These are phyloP conservation scores for Xanthia togata DNA, from an alignment of 2,888 invertebrate species.

Conservation along the genomic window DNA sequence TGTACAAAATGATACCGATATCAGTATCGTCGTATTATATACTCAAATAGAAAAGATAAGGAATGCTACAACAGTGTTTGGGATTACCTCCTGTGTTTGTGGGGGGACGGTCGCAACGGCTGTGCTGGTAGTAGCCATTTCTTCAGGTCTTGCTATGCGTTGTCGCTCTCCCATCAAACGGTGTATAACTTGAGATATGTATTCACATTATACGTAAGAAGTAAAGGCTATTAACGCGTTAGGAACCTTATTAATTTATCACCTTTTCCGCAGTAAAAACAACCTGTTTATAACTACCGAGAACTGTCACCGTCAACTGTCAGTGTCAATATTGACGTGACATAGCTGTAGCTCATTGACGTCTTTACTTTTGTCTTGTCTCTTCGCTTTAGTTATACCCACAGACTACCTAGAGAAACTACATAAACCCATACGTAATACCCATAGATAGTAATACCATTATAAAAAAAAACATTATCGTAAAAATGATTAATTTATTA, in stretches of 20 bases:
- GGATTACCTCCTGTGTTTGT: constrained; percentile 83
- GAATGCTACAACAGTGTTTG: constrained; percentile 58
- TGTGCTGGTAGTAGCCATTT: constrained; percentile 88
- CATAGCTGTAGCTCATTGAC: neutral
- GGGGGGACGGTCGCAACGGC: constrained; percentile 84
- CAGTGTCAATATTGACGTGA: constrained; percentile 19
- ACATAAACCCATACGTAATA: too few relatives aligned
- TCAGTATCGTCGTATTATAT: constrained; percentile 68
- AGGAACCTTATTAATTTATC: constrained; percentile 48
- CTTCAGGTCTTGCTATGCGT: constrained; percentile 73
- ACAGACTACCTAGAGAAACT: too few relatives aligned
- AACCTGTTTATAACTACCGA: constrained; percentile 47
- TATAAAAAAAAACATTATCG: too few relatives aligned
- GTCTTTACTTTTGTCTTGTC: neutral
- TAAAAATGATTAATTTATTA: too few relatives aligned
- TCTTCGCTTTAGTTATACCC: too few relatives aligned
- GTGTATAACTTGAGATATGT: constrained; percentile 58
- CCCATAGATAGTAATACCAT: too few relatives aligned
- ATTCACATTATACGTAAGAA: constrained; percentile 74
- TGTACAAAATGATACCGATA: constrained; percentile 50
- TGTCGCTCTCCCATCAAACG: constrained; percentile 84
- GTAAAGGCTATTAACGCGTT: constrained; percentile 40
- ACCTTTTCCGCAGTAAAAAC: constrained; percentile 46
- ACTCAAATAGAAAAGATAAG: constrained; percentile 81
- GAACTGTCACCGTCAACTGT: constrained; percentile 51